Conservation (phyloP, 2,888 invertebrate species). For the Heliothis peltigera region DNA sequence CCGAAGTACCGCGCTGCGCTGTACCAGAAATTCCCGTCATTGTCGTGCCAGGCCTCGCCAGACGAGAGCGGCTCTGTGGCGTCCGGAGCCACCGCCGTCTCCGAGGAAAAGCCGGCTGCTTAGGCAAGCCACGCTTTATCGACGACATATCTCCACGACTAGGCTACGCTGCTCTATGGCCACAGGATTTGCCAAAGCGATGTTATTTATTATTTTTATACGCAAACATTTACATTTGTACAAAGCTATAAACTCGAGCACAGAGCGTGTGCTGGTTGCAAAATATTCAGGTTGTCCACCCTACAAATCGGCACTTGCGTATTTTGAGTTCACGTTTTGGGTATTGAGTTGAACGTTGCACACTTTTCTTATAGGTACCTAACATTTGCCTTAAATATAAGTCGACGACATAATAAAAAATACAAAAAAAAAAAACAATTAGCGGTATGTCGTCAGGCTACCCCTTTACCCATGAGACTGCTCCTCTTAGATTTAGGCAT, state of each 20-base stretch:
- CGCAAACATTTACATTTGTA: slow-evolving; percentile 83
- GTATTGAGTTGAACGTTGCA: slow-evolving; percentile 86
- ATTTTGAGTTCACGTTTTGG: slow-evolving; percentile 87
- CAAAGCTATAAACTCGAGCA: slow-evolving; percentile 84
- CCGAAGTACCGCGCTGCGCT: slow-evolving; percentile 94
- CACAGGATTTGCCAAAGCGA: slow-evolving; percentile 81
- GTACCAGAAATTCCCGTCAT: slow-evolving; percentile 93
- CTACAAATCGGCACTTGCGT: slow-evolving; percentile 73
- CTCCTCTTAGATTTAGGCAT: slow-evolving; percentile 82
- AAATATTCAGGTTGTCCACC: slow-evolving; percentile 78
- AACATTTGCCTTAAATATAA: slow-evolving; percentile 73
- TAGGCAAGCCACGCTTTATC: slow-evolving; percentile 69
- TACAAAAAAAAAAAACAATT: slow-evolving; percentile 75
- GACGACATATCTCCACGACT: slow-evolving; percentile 49
- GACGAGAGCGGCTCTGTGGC: slow-evolving; percentile 92
- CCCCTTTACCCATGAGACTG: slow-evolving; percentile 83
- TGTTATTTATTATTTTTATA: slow-evolving; percentile 88
- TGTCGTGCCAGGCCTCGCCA: slow-evolving; percentile 91
- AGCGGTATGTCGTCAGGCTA: slow-evolving; percentile 79
- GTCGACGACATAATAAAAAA: slow-evolving; percentile 80
- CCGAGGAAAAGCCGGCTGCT: slow-evolving; percentile 92
- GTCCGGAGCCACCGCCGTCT: slow-evolving; percentile 92
- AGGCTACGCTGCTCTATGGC: slow-evolving; percentile 67
- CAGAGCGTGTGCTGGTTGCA: slow-evolving; percentile 83
- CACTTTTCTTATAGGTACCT: slow-evolving; percentile 83